Conservation (phyloP, 2,888 invertebrate species). For the Dyspetes luteomarginatus region DNA sequence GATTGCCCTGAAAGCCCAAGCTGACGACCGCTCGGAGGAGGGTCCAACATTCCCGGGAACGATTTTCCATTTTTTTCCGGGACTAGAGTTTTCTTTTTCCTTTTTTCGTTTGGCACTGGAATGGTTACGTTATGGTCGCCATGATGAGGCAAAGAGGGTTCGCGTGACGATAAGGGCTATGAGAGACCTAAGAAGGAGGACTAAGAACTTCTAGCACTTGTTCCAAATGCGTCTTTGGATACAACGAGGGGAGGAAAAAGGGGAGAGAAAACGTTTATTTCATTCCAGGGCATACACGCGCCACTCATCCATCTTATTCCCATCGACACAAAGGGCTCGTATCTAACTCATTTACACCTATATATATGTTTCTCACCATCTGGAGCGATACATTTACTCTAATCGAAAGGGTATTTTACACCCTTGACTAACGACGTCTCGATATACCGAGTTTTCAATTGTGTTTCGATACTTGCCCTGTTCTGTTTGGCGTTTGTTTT, state of each 20-base stretch:
- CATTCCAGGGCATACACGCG: constrained; percentile 49
- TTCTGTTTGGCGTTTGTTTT: constrained; percentile 15
- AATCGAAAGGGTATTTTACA: constrained; percentile 44
- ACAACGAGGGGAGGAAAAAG: constrained; percentile 12
- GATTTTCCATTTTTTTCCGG: constrained; percentile 22
- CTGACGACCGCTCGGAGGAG: neutral
- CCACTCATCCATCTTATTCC: constrained; percentile 61
- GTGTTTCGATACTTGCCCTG: neutral
- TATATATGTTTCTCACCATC: constrained; percentile 2
- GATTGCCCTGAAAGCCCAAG: neutral
- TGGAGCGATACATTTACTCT: constrained; percentile 33
- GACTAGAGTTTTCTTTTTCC: constrained; percentile 28
- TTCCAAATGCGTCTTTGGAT: constrained; percentile 3
- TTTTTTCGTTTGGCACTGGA: neutral
- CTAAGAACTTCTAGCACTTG: constrained; percentile 24
- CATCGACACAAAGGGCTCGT: constrained; percentile 15
- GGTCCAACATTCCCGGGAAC: neutral
- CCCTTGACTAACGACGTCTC: constrained; percentile 23
- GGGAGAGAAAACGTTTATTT: constrained; percentile 46
- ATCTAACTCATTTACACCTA: neutral
- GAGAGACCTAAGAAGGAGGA: constrained; percentile 17
- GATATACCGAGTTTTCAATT: constrained; percentile 33
- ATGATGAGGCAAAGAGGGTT: constrained; percentile 44
- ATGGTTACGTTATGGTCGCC: constrained; percentile 1
- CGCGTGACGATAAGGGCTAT: constrained; percentile 29